phyloP scores from a whole-genome alignment of 2,797 vertebrate species.

The Chaetodon trifasciatus region DNA sequence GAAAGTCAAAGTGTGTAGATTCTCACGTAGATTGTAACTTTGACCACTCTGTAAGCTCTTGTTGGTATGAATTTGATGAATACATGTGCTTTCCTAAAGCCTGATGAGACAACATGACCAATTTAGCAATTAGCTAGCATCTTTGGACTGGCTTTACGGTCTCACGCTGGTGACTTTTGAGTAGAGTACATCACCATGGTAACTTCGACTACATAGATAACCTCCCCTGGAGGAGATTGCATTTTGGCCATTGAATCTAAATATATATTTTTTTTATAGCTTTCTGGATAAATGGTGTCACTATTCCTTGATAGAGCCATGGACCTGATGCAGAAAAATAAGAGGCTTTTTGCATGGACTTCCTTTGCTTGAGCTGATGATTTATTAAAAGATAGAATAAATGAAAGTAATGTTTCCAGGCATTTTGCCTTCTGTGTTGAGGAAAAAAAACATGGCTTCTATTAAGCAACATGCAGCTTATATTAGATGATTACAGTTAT shows the following conservation, averaged over 20 bases:
- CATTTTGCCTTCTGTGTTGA: slow-evolving; percentile 16
- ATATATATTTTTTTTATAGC: slow-evolving; percentile 2
- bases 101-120: background rate
- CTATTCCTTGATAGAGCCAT: slow-evolving; percentile 17
- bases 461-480: slow-evolving; percentile 28
- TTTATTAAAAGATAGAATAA: slow-evolving; percentile 55
- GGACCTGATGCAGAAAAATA: slow-evolving; percentile 24
- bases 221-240: slow-evolving; percentile 11
- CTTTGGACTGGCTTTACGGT: slow-evolving; percentile 15
- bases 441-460: background rate
- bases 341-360: slow-evolving; percentile 25
- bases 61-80: background rate
- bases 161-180: background rate
- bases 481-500: slow-evolving; percentile 43
- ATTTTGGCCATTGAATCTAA: slow-evolving; percentile 23
- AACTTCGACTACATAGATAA: slow-evolving; percentile 9
- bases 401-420: slow-evolving; percentile 43
- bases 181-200: background rate
- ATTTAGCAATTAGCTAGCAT: background rate
- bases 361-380: slow-evolving; percentile 8
- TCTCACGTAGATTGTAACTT: background rate
- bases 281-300: slow-evolving; percentile 6
- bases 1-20: background rate
- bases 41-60: background rate
- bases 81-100: background rate